These are phyloP conservation scores for Xiphophorus birchmanni DNA, from an alignment of 2,797 vertebrate genomes.

Conservation along the genomic window DNA sequence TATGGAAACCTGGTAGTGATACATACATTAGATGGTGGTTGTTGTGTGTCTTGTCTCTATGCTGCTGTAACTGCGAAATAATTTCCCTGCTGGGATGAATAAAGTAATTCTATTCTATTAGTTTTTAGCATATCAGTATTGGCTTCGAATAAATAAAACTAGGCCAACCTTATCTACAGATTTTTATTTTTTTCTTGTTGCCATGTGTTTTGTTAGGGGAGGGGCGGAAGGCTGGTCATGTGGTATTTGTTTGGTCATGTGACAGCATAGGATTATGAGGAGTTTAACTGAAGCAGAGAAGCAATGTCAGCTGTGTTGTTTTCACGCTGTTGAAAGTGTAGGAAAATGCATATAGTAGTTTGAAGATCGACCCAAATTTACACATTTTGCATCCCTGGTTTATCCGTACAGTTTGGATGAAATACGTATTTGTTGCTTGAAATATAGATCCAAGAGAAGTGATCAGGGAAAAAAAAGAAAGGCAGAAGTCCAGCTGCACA, in stretches of 20 bases:
- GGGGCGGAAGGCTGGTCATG: no score
- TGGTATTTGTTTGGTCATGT: neutral
- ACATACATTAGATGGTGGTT: no score
- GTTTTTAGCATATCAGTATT: neutral
- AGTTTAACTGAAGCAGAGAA: no score
- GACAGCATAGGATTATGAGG: neutral
- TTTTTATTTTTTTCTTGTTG: neutral
- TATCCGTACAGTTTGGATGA: neutral
- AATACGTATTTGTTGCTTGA: no score
- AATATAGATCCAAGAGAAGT: neutral
- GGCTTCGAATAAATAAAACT: neutral
- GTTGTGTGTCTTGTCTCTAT: no score
- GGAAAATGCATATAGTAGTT: neutral
- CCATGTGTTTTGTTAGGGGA: neutral
- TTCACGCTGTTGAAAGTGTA: no score
- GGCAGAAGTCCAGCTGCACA: neutral
- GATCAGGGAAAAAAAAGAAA: neutral
- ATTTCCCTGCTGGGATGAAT: no score
- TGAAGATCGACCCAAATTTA: no score
- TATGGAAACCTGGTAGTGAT: neutral
- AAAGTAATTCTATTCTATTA: no score
- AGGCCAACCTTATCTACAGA: neutral
- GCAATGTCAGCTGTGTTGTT: no score
- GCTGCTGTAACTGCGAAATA: no score
- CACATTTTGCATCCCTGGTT: neutral